These are phyloP conservation scores for Gryllus longicercus DNA, from an alignment of 2,888 invertebrate genomes.

Conservation along the genomic window DNA sequence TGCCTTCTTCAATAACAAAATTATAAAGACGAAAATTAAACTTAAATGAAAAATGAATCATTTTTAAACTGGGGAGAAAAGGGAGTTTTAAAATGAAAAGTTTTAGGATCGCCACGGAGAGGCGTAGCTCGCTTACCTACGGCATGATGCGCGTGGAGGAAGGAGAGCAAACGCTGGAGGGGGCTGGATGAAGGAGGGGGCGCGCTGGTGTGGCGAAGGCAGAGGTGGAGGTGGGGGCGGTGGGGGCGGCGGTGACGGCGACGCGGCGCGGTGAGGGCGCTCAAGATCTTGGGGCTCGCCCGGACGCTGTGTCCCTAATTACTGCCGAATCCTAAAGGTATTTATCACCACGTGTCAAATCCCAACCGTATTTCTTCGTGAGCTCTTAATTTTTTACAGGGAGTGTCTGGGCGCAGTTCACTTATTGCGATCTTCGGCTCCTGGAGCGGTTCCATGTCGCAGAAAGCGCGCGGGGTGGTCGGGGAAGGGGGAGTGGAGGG, in stretches of 20 bases:
- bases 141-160: not conserved
- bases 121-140: not conserved
- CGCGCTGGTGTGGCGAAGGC: not conserved
- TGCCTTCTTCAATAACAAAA: conserved; percentile 33
- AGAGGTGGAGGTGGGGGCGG: conserved; percentile 18
- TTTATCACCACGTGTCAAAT: conserved; percentile 17
- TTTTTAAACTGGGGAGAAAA: conserved; percentile 24
- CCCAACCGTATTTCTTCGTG: conserved; percentile 17
- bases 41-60: conserved; percentile 35
- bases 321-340: conserved; percentile 8
- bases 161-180: not conserved
- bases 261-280: not conserved
- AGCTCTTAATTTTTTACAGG: conserved; percentile 17
- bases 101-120: not conserved
- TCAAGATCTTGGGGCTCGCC: not conserved
- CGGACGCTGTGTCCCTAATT: not conserved
- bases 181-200: not conserved
- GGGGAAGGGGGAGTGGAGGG: not conserved
- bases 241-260: not conserved
- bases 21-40: conserved; percentile 34
- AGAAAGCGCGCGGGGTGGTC: not conserved
- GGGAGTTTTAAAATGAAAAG: conserved; percentile 34
- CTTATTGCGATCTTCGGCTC: conserved; percentile 11
- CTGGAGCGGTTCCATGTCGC: conserved; percentile 19
- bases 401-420: conserved; percentile 4